Evolutionary conservation across 2,113 vertebrate genomes (phyloP).

Genomic region (Lipotes vexillifer): DNA sequence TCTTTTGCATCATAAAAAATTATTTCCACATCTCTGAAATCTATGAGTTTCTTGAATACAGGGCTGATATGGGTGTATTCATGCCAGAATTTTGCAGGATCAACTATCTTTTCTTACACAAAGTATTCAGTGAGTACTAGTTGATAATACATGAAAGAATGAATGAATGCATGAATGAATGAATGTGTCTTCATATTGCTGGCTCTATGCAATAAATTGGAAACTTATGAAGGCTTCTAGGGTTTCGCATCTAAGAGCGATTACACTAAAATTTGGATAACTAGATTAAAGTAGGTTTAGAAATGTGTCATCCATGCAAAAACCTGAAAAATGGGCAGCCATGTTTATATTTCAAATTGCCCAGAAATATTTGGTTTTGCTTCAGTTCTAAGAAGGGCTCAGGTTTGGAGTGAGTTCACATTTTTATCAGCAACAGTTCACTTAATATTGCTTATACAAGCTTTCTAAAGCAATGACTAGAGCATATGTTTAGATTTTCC

Average conservation of each 20-base stretch:
- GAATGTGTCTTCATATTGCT: not conserved
- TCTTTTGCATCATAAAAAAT: not conserved
- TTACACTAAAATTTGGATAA: not conserved
- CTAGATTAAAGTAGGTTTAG: not conserved
- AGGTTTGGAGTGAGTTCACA: not conserved
- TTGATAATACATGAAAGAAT: not conserved
- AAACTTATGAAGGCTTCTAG: not conserved
- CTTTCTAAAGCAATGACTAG: constrained; percentile 66
- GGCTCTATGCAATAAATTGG: not conserved
- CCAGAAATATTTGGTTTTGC: constrained; percentile 41
- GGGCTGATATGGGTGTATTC: not conserved
- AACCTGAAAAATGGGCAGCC: not conserved
- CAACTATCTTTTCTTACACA: not conserved
- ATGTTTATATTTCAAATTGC: constrained; percentile 45
- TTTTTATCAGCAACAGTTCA: constrained; percentile 47
- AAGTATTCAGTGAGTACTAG: not conserved
- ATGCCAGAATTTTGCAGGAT: not conserved
- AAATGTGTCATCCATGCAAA: constrained; percentile 8
- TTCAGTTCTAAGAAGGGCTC: constrained; percentile 39
- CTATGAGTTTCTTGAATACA: not conserved
- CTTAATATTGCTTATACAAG: constrained; percentile 24
- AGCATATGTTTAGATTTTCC: constrained; percentile 60
- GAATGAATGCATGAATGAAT: not conserved
- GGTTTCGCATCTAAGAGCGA: not conserved
- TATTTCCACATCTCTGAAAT: not conserved